phyloP scores from a whole-genome alignment of 2,888 invertebrate genomes.

The Rhorus exstirpatorius region DNA sequence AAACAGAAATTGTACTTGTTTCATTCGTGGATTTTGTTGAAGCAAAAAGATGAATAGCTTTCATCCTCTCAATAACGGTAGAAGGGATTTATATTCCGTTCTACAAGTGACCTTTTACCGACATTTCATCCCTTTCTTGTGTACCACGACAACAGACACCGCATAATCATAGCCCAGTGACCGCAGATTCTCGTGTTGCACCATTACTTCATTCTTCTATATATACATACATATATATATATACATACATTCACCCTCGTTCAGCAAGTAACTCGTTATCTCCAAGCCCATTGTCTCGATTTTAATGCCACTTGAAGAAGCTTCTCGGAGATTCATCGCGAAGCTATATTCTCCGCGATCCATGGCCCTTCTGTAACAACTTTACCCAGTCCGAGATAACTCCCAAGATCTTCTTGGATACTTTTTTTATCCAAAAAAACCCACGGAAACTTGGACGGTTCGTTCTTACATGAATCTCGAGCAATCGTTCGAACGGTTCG shows the following conservation, averaged over 20 bases:
- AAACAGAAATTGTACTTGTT: no score
- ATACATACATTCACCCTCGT: neutral
- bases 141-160: neutral
- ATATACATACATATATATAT: neutral
- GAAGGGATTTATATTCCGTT: neutral
- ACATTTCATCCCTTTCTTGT: conserved; percentile 1
- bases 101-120: neutral
- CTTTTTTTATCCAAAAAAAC: neutral
- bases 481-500: conserved; percentile 31
- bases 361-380: conserved; percentile 5
- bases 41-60: neutral
- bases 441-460: neutral
- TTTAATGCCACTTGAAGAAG: conserved; percentile 39
- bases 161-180: neutral
- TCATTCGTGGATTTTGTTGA: neutral
- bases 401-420: conserved; percentile 5
- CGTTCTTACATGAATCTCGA: neutral
- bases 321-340: neutral
- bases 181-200: neutral
- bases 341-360: conserved; percentile 2
- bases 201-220: neutral
- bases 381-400: conserved; percentile 1
- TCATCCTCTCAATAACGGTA: neutral
- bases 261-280: conserved; percentile 51
- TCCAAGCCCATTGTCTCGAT: conserved; percentile 52